A percentile compares a stretch with the other conserved stretches of the same genome.
Conservation (phyloP, 1,140 invertebrate species). For the Panagrolaimus sp. region DNA sequence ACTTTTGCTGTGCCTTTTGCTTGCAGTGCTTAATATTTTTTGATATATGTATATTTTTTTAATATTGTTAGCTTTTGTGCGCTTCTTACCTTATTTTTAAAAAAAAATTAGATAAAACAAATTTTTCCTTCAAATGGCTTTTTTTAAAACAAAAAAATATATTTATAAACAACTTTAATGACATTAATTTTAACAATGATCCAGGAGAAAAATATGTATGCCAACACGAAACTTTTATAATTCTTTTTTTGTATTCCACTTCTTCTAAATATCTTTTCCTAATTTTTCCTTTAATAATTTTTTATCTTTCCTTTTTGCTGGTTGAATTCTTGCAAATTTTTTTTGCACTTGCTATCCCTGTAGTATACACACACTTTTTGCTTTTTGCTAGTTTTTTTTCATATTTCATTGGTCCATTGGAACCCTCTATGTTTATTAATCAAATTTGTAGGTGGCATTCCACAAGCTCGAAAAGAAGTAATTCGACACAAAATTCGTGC, state of each 20-base stretch:
- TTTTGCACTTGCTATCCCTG: slow-evolving; percentile 12
- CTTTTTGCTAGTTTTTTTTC: slow-evolving; percentile 14
- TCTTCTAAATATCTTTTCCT: not conserved
- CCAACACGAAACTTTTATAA: too few species aligned
- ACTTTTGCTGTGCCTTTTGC: too few species aligned
- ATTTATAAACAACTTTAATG: not conserved
- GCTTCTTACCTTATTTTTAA: too few species aligned
- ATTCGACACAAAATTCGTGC: slow-evolving; percentile 98
- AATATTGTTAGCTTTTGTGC: too few species aligned
- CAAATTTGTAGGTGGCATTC: slow-evolving; percentile 68
- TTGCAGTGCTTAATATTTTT: too few species aligned
- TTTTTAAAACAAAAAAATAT: not conserved
- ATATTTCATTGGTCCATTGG: not conserved
- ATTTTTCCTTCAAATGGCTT: too few species aligned
- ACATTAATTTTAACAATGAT: not conserved
- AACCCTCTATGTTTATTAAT: slow-evolving; percentile 27
- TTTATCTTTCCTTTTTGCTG: too few species aligned
- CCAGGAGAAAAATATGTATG: too few species aligned
- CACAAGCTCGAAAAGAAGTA: slow-evolving; percentile 94
- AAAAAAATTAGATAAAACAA: too few species aligned
- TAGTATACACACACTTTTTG: not conserved
- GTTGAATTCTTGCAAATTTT: not conserved
- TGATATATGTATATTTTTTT: too few species aligned
- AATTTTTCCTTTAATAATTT: slow-evolving; percentile 24
- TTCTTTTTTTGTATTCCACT: not conserved